A percentile compares a stretch with the other conserved stretches of the same genome.
phyloP scores from a whole-genome alignment of 2,797 vertebrate species.

The Prionace glauca region DNA sequence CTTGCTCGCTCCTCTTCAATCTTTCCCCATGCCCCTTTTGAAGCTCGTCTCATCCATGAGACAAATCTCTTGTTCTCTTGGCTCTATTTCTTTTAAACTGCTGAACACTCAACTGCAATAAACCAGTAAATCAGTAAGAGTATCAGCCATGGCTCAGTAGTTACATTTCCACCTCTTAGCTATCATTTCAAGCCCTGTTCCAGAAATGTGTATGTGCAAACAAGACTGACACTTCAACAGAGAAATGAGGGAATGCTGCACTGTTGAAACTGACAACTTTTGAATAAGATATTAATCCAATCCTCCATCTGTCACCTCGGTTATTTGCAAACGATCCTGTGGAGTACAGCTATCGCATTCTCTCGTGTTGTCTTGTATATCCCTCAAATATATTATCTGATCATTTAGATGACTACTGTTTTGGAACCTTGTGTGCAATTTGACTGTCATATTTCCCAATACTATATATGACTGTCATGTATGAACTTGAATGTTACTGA shows the following conservation, averaged over 20 bases:
- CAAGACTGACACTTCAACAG: too few relatives aligned
- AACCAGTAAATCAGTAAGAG: background rate
- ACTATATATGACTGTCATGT: too few relatives aligned
- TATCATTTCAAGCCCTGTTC: too few relatives aligned
- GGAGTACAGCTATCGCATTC: background rate
- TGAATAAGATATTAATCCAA: background rate
- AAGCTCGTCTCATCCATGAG: background rate
- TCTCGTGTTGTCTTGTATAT: background rate
- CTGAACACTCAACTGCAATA: background rate
- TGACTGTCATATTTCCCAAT: too few relatives aligned
- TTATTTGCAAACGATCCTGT: background rate
- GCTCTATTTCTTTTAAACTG: background rate
- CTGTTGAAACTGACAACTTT: background rate
- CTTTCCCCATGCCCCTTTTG: background rate
- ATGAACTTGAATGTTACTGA: too few relatives aligned
- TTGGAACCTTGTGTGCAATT: too few relatives aligned
- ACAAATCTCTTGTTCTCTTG: background rate
- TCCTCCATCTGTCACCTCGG: background rate
- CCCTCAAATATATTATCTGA: background rate
- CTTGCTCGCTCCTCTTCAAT: background rate
- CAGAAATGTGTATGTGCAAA: too few relatives aligned
- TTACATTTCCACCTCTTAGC: background rate
- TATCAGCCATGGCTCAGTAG: background rate
- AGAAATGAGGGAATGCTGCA: background rate
- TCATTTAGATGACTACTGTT: background rate